Conservation (phyloP, 35 echinoderm and acorn worm genomes). For the Nesometra sesokonis region DNA sequence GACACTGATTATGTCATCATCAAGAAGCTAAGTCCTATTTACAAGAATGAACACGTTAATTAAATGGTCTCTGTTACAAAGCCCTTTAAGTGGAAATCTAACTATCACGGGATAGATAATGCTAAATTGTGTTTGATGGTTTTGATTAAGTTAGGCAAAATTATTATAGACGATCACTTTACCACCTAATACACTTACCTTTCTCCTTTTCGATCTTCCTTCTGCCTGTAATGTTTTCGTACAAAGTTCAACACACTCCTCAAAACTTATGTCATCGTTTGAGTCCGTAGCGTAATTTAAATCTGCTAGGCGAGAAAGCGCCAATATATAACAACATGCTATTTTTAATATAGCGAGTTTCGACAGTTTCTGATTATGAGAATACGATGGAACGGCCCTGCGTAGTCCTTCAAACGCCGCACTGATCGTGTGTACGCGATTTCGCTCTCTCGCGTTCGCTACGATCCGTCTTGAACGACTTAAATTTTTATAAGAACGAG, state of each 20-base stretch:
- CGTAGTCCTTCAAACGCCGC: constrained; percentile 94
- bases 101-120: too few relatives aligned
- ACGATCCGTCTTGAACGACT: constrained; percentile 83
- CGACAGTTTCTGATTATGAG: constrained; percentile 97
- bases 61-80: too few relatives aligned
- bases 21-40: too few relatives aligned
- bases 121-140: too few relatives aligned
- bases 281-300: constrained; percentile 58
- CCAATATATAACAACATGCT: constrained; percentile 95
- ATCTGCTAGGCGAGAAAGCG: constrained; percentile 78
- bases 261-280: constrained; percentile 52
- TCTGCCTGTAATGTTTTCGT: constrained; percentile 87
- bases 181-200: too few relatives aligned
- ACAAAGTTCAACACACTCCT: constrained; percentile 87
- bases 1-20: too few relatives aligned
- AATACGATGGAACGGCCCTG: constrained; percentile 95
- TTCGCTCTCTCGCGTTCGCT: constrained; percentile 84
- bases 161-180: too few relatives aligned
- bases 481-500: constrained; percentile 53
- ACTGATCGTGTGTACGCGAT: constrained; percentile 94
- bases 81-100: too few relatives aligned
- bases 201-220: constrained; percentile 79
- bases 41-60: too few relatives aligned
- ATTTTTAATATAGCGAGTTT: constrained; percentile 93
- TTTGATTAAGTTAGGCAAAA: too few relatives aligned